Base-by-base conservation (phyloP, 2,113 vertebrate species). In the Scopus umbretta region DNA sequence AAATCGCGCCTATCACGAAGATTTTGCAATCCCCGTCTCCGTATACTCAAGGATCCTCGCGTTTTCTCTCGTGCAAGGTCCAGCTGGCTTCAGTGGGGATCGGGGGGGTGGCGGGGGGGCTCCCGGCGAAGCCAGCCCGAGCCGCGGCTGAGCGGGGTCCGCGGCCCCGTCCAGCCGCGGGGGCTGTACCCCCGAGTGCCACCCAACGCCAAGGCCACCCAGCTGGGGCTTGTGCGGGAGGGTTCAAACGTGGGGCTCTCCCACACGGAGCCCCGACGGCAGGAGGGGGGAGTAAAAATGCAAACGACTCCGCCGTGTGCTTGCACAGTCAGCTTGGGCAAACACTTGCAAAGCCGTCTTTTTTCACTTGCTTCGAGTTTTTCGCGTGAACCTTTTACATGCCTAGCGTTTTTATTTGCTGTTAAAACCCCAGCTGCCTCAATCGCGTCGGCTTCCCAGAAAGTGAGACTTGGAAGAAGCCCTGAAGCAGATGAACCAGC, bases 301-400 rank as follows among this genome's bases (percentile, higher is more conserved):
- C 6, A 42, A 80, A 66, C 7, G 0, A 47, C 19, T 17, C 19
- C n/a, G 0, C 30, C 5, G 0, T 0, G 53, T 3, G 13, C 18
- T 49, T 9, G 20, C 25, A 5, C 78, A 2, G 11, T 0, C 42
- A 32, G 2, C 10, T 25, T 1, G 9, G 72, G 68, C 23, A 71
- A 81, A 21, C 55, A 2, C 40, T 62, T 82, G n/a, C 36, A 34
- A 43, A 59, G 85, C 6, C 32, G 3, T 16, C 13, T 0, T 23
- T 83, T 34, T 61, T 36, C 79, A 66, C 58, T 55, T n/a, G 79
- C 50, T 61, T 32, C 56, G 53, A 43, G 43, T 53, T 84, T 89
- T 80, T 42, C 72, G 26, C 70, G 5, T 2, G 55, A 87, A 29
- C 29, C 7, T 38, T 72, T 85, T 7, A 11, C 43, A 13, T 1